Evolutionary conservation across 2,888 invertebrate species (phyloP).

Genomic region (Caenorhabditis sinica): DNA sequence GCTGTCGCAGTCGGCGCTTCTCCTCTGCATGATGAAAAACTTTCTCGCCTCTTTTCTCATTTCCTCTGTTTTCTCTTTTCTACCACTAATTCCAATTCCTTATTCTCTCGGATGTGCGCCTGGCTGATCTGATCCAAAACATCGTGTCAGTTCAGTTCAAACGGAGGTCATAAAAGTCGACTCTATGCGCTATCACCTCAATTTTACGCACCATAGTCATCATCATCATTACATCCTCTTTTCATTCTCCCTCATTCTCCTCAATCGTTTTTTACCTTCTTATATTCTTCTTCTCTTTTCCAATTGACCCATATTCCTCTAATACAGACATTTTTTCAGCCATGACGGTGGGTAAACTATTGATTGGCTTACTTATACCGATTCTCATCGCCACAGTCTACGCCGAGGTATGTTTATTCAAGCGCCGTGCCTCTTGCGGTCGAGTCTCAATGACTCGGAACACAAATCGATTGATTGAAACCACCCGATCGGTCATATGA

Average conservation of each 20-base stretch:
- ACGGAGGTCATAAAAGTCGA: slow-evolving; percentile 58
- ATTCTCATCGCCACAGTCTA: slow-evolving; percentile 52
- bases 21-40: slow-evolving; percentile 34
- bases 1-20: slow-evolving; percentile 33
- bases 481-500: slow-evolving; percentile 35
- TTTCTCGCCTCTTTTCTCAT: slow-evolving; percentile 32
- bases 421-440: slow-evolving; percentile 11
- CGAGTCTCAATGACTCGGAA: slow-evolving; percentile 39
- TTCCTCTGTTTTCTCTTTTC: slow-evolving; percentile 27
- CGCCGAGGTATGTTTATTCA: slow-evolving; percentile 61
- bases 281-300: background rate
- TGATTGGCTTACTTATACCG: slow-evolving; percentile 69
- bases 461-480: slow-evolving; percentile 39
- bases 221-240: slow-evolving; percentile 35
- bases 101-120: slow-evolving; percentile 21
- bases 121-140: slow-evolving; percentile 51
- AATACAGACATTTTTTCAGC: slow-evolving; percentile 56
- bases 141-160: slow-evolving; percentile 43
- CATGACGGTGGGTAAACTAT: slow-evolving; percentile 70
- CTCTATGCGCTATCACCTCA: slow-evolving; percentile 45
- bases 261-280: slow-evolving; percentile 7
- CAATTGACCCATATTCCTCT: slow-evolving; percentile 36
- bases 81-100: slow-evolving; percentile 18
- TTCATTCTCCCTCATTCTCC: slow-evolving; percentile 5
- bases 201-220: slow-evolving; percentile 59